Evolutionary conservation across 2,888 invertebrate genomes (phyloP), one percentile per base, ranked within the genome.

Genomic region (Miltochrista miniata): DNA sequence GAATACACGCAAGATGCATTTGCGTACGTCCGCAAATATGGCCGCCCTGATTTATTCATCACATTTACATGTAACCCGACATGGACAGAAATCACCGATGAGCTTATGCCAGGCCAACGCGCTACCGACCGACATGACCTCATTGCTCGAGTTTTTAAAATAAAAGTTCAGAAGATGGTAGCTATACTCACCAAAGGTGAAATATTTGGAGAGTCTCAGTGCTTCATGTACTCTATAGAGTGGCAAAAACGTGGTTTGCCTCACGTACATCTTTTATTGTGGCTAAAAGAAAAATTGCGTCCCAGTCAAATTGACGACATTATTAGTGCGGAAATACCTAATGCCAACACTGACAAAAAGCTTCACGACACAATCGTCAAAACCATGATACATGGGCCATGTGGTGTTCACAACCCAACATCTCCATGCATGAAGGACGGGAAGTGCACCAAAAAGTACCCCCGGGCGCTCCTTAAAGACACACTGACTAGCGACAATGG

Each of bases 231-330:
- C 10, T 13, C 46, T 10, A 11, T 53, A 0, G 55, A 56, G 13
- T 61, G 54, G 56, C 58, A 61, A 45, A 61, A 54, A 12, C 29
- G 29, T n/a, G 29, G 39, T 12, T 39, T 39, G 29, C 29, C 12
- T 12, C 39, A 52, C 38, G 45, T 39, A 2, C 49, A 49, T 18
- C 31, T 54, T 31, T 39, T 49, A 15, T 1, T 49, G n/a, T 49
- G 54, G 54, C 10, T 54, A 5, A 7, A 13, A 14, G 35, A 40
- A n/a, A 49, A 15, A 36, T 40, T 49, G 7, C 12, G 46, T n/a
- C 49, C 49, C 1, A 34, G 50, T 11, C 33, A 44, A 33, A 45
- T 54, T 7, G 47, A 54, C 18, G 0, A 14, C 31, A 29, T 49
- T 0, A 54, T 54, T 24, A 42, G 35, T 12, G 54, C 49, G 7